Base-by-base conservation (phyloP, 2,888 invertebrate species). In the Latrodectus elegans region DNA sequence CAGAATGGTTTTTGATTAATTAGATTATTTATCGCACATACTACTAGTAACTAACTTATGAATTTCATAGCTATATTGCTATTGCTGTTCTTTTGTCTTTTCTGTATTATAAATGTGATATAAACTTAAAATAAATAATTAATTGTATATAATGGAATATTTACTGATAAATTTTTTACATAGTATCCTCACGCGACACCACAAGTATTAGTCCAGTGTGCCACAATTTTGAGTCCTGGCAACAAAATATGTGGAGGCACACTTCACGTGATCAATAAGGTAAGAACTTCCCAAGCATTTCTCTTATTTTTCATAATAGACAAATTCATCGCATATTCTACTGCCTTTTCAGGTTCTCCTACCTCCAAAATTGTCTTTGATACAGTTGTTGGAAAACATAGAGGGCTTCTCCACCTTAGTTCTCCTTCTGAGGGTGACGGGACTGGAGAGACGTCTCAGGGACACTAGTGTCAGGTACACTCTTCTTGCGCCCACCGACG, bases 121-220 rank as follows among this genome's bases (percentile, higher is more conserved):
- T 38, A 38, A 38, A 6, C 38, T 38, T 6, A 38, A 38, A 38
- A 38, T 0, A 38, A 38, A 38, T 38, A 38, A 38, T 38, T 38
- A 38, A 38, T 38, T 38, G 6, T 2, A 6, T 38, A 38, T 38
- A 38, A 38, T 22, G 22, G 22, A 6, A 38, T 38, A 6, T 38
- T 38, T 15, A n/a, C 15, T 55, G 12, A 55, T 60, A 60, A 6
- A 22, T 68, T 51, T 9, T 65, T 53, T 82, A 26, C 17, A 9
- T 22, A 88, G 84, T 80, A 75, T 52, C 88, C 81, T 8, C 76
- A 78, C 14, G 55, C 89, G 60, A 89, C 90, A 11, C 94, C 94
- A 89, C 93, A 94, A 76, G 94, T 94, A 2, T 95, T 95, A 0
- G 94, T 94, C 0, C 95, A 95, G 91, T 95, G 95, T 91, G 95